Evolutionary conservation across 2,888 invertebrate species (phyloP).

Genomic region (Boloria euphrosyne): DNA sequence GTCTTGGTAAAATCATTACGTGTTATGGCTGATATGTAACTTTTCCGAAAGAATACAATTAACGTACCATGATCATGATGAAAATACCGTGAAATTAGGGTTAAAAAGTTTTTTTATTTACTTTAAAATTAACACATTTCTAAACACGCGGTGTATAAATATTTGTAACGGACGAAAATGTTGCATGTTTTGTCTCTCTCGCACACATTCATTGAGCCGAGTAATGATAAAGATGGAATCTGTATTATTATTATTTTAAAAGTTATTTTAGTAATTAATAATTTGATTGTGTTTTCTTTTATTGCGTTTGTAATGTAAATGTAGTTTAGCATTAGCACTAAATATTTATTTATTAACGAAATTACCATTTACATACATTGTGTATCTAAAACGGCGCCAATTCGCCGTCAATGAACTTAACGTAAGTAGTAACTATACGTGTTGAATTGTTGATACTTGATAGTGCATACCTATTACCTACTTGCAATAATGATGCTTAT

Average conservation of each 20-base stretch:
- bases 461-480: slow-evolving; percentile 21
- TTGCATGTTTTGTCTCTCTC: slow-evolving; percentile 55
- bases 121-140: slow-evolving; percentile 18
- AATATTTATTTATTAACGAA: slow-evolving; percentile 4
- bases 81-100: no score
- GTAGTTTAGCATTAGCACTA: neutral
- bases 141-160: slow-evolving; percentile 37
- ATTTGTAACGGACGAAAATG: slow-evolving; percentile 51
- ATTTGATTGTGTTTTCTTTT: slow-evolving; percentile 25
- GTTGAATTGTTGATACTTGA: neutral
- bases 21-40: slow-evolving; percentile 22
- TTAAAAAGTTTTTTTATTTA: slow-evolving; percentile 10
- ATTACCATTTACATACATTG: slow-evolving; percentile 2
- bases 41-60: neutral
- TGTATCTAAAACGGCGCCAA: slow-evolving; percentile 52
- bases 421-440: slow-evolving; percentile 40
- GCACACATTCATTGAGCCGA: slow-evolving; percentile 40
- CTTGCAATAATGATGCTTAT: slow-evolving; percentile 1
- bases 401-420: slow-evolving; percentile 58
- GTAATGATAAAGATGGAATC: slow-evolving; percentile 48
- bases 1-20: slow-evolving; percentile 30
- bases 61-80: neutral
- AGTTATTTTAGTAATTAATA: slow-evolving; percentile 38
- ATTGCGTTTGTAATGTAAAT: slow-evolving; percentile 1
- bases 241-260: slow-evolving; percentile 52